Conservation (phyloP, 2,113 vertebrate genomes). For the Myocastor coypus region DNA sequence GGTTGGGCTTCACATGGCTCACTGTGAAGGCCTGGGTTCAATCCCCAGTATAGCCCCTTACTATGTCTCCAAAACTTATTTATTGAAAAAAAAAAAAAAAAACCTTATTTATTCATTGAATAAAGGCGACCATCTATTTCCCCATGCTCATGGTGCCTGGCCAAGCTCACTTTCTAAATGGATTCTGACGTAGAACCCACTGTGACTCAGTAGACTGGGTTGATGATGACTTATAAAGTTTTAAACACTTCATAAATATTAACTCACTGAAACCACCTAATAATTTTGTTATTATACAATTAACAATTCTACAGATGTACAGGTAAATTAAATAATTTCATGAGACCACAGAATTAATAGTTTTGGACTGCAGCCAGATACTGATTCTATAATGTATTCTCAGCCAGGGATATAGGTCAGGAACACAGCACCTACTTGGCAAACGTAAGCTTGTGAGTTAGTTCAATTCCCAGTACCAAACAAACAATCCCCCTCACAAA, state of each 20-base stretch:
- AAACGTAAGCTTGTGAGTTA: too few species aligned
- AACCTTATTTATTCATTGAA: slow-evolving; percentile 8
- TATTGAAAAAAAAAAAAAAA: too few species aligned
- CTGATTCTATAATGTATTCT: neutral
- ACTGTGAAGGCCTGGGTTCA: neutral
- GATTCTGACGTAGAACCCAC: neutral
- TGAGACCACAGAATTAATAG: slow-evolving; percentile 11
- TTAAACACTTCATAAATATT: slow-evolving; percentile 25
- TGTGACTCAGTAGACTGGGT: neutral
- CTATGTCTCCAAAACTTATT: neutral
- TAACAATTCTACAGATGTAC: slow-evolving; percentile 12
- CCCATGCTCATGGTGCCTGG: neutral
- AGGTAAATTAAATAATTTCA: slow-evolving; percentile 34
- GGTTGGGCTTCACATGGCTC: neutral
- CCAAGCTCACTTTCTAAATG: neutral
- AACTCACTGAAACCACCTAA: neutral
- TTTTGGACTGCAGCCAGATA: neutral
- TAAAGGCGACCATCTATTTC: neutral
- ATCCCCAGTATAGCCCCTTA: neutral
- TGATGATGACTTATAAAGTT: neutral
- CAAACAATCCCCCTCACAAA: too few species aligned
- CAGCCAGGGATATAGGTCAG: too few species aligned
- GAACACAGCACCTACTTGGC: too few species aligned
- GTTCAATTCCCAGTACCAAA: too few species aligned
- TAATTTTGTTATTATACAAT: neutral